Conservation (phyloP, 1,140 invertebrate genomes). For the Tenebrio molitor region DNA sequence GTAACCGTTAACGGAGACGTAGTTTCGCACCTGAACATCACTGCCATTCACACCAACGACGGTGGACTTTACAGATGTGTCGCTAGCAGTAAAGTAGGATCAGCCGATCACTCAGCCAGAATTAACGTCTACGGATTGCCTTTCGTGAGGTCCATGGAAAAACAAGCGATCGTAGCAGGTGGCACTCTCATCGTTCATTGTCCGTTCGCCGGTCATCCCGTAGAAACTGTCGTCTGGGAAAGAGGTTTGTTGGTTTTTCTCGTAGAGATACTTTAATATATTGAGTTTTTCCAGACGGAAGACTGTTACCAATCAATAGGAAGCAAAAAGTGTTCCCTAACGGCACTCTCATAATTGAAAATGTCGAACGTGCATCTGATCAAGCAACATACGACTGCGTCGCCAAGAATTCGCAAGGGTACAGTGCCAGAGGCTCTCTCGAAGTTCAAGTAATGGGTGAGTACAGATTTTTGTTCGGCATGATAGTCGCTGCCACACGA, state of each 20-base stretch:
- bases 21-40: constrained; percentile 94
- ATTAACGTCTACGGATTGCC: constrained; percentile 94
- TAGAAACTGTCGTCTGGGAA: constrained; percentile 94
- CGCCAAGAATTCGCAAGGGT: constrained; percentile 90
- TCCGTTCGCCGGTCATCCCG: constrained; percentile 94
- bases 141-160: constrained; percentile 92
- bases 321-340: constrained; percentile 96
- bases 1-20: constrained; percentile 92
- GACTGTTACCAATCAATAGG: constrained; percentile 92
- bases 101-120: constrained; percentile 86
- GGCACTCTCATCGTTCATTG: constrained; percentile 91
- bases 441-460: constrained; percentile 98
- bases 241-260: constrained; percentile 72
- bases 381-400: constrained; percentile 96
- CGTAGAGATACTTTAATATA: not conserved
- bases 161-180: constrained; percentile 94
- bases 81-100: constrained; percentile 92
- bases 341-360: constrained; percentile 93
- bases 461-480: constrained; percentile 64
- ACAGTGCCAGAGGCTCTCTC: constrained; percentile 86
- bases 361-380: constrained; percentile 92
- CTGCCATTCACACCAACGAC: constrained; percentile 91
- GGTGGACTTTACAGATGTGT: constrained; percentile 92
- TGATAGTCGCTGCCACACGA: not conserved
- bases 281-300: constrained; percentile 68